These are phyloP conservation scores for Anhinga rufa DNA, from an alignment of 2,113 vertebrate species.

Conservation along the genomic window DNA sequence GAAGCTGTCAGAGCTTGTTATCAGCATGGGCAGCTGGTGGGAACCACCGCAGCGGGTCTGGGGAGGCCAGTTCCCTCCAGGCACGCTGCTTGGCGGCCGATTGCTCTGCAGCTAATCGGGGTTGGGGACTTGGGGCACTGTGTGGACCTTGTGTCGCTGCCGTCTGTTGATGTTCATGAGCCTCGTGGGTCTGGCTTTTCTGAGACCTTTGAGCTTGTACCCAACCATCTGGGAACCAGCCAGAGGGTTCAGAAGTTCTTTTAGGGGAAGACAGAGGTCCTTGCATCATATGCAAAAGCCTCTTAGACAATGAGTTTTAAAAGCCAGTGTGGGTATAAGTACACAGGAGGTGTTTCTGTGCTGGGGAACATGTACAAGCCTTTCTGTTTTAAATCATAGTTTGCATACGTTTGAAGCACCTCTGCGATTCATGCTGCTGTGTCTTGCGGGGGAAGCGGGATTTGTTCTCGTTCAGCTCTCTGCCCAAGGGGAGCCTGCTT, in stretches of 20 bases:
- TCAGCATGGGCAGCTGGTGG: not conserved
- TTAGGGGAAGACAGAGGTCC: not conserved
- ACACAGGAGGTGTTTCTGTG: not conserved
- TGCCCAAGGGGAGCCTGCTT: not conserved
- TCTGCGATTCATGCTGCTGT: not conserved
- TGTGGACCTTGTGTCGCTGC: fast-evolving
- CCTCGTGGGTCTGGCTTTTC: not conserved
- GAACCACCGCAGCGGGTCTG: not conserved
- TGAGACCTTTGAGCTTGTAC: not conserved
- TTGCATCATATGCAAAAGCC: not conserved
- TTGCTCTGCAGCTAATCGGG: not conserved
- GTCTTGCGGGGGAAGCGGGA: not conserved
- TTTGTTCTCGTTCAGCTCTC: not conserved
- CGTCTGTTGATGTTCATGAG: not conserved
- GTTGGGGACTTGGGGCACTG: not conserved
- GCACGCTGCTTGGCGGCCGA: fast-evolving
- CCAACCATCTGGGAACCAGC: not conserved
- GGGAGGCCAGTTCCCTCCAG: not conserved
- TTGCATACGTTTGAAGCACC: not conserved
- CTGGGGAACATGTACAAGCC: not conserved
- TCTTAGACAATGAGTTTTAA: not conserved
- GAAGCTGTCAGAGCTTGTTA: not conserved
- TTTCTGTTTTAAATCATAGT: not conserved
- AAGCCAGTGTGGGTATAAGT: not conserved
- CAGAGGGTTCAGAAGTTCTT: not conserved